Evolutionary conservation across 2,888 invertebrate genomes (phyloP), one percentile per base, ranked within the genome.

Genomic region (Conomelus anceps): DNA sequence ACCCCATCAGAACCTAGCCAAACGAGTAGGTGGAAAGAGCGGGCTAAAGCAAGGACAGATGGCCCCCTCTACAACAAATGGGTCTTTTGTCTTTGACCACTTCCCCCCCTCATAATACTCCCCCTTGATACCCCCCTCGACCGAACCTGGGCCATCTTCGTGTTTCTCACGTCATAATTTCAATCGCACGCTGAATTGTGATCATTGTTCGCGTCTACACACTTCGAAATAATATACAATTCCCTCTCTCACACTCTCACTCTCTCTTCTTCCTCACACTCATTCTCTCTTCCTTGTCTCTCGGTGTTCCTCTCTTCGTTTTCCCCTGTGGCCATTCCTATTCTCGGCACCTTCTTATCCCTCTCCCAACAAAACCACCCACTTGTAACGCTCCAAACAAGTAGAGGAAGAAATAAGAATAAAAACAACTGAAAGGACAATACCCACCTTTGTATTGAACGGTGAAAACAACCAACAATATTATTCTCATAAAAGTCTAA

Each of bases 61-160:
- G 63, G n/a, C 63, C 63, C n/a, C 63, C n/a, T 63, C 63, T 63
- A 63, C 1, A 86, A 86, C 86, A 86, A 86, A 86, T 86, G 86
- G 86, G 86, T 86, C 86, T 86, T 86, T 86, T 86, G 88, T 88
- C 88, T 88, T 84, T 41, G 84, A 41, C 88, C 41, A 41, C 22
- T 86, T 86, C n/a, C 86, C 23, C n/a, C 86, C 23, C 9, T 34
- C 34, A 17, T 34, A 34, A 13, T 17, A n/a, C 34, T n/a, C 63
- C n/a, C 88, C 63, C 23, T 23, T 9, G 34, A 9, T 29, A 34
- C 1, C 7, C 34, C 26, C 63, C n/a, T 63, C 63, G n/a, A 3
- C 63, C 63, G 4, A 1, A 6, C 63, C 20, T n/a, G 63, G n/a
- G n/a, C 63, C n/a, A 63, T 41, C 88, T 23, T 41, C 88, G 88